These are phyloP conservation scores for Paramisgurnus dabryanus DNA, from an alignment of 2,113 vertebrate genomes.

Conservation along the genomic window DNA sequence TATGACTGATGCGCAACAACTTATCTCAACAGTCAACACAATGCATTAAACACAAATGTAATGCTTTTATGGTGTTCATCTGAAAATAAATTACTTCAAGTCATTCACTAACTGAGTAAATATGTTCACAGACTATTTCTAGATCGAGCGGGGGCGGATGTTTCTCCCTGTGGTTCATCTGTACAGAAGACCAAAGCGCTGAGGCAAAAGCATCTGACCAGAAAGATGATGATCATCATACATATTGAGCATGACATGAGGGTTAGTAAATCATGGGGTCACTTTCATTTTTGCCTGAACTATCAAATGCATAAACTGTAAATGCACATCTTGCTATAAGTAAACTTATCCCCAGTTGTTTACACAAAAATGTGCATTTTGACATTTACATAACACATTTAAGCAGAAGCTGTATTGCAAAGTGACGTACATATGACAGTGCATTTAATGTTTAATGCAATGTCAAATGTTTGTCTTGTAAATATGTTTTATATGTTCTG, in stretches of 20 bases:
- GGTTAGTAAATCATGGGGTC: no score
- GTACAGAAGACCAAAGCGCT: neutral
- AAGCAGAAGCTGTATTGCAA: no score
- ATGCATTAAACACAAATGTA: neutral
- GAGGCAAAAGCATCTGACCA: neutral
- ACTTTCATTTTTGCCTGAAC: no score
- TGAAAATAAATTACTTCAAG: neutral
- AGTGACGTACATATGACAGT: no score
- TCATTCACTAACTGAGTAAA: neutral
- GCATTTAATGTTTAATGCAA: neutral
- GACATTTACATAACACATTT: no score
- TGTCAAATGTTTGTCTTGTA: neutral
- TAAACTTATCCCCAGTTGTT: no score
- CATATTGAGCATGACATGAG: no score
- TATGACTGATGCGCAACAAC: no score
- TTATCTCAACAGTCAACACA: no score
- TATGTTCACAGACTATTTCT: constrained; percentile 6
- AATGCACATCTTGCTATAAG: no score
- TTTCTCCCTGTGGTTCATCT: constrained; percentile 7
- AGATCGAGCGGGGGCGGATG: neutral
- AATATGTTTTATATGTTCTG: neutral
- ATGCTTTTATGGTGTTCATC: neutral
- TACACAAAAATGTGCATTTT: no score
- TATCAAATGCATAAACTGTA: no score
- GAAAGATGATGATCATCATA: neutral